Evolutionary conservation across 2,113 vertebrate genomes (phyloP), one percentile per base, ranked within the genome.

Genomic region (Istiophorus platypterus): DNA sequence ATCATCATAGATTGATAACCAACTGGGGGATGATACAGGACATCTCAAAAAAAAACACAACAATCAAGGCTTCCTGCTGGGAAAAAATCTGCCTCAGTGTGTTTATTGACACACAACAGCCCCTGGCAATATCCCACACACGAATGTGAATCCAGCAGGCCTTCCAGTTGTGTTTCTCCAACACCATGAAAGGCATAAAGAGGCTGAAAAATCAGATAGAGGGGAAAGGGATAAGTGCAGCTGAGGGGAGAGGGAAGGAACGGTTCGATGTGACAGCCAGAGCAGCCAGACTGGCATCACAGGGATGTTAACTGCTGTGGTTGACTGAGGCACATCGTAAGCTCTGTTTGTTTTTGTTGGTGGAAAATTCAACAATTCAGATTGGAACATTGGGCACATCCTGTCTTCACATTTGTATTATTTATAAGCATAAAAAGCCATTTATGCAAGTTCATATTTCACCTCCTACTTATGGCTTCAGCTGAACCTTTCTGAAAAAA

Each of bases 201-300:
- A 76, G 52, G 69, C 20, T 39, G 62, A 57, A 72, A 47, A 59
- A 59, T 65, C 5, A 12, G 7, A 59, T 18, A 54, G 70, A 68
- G 73, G 39, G 42, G 72, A 42, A 11, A 27, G 45, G 51, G 27
- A 83, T 61, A 67, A 76, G 82, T 75, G 76, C 70, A 62, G 72
- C 10, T 4, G 59, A 78, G 70, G 39, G 18, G 49, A 65, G 67
- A 81, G 11, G 49, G 61, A 68, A 84, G 78, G 71, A 66, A 31
- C 76, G 39, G 82, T 85, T 87, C 66, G 88, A 88, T 84, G 80
- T 84, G 90, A 85, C 86, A 79, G n/a, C n/a, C n/a, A n/a, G n/a
- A 70, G 77, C 72, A 72, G 76, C 54, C 31, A 86, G 82, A 87
- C 76, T 84, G 86, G 87, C 90, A 84, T 91, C 61, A 80, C 61